Base-by-base conservation (phyloP, 2,797 vertebrate genomes). In the Garrulus glandarius region DNA sequence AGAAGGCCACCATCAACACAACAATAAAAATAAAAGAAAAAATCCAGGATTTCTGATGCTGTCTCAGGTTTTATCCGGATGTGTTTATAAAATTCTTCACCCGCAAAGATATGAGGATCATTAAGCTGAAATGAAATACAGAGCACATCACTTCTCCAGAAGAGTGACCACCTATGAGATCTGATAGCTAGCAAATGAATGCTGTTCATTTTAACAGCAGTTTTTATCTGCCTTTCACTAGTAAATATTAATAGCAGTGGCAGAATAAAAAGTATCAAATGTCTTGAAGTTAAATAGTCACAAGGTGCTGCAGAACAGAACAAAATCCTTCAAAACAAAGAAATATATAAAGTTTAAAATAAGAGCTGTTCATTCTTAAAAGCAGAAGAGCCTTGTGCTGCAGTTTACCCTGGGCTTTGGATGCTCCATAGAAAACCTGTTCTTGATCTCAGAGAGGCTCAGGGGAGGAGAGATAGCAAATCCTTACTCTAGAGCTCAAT, bases 201-300 rank as follows among this genome's bases (percentile, higher is more conserved):
- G 56, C 30, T 50, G 69, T 94, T 96, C 93, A 88, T 91, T 95
- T 93, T 92, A 93, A 95, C 72, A 84, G 84, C 93, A 91, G n/a
- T 81, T 93, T 92, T 94, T 87, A 87, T 91, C 92, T 96, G 69
- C 29, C 65, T 92, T 93, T 94, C 78, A 86, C 59, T 87, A 84
- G 81, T 92, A 92, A 95, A 92, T 97, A 88, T 77, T 85, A 89
- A 92, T 89, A 92, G 53, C 78, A 50, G 87, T 63, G 49, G 67
- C 44, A 92, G 89, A 91, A 87, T 89, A 92, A 91, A 90, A 95
- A 44, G 89, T 82, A 61, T 94, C 70, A 34, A 64, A 92, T 87
- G 30, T 72, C 85, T 81, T 7, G 4, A 65, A 84, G 82, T 88
- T 94, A 85, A 93, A 92, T 64, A 65, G 65, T 89, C 41, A 43